These are phyloP conservation scores for Chlorospingus flavigularis DNA, from an alignment of 2,797 vertebrate genomes.

Conservation along the genomic window DNA sequence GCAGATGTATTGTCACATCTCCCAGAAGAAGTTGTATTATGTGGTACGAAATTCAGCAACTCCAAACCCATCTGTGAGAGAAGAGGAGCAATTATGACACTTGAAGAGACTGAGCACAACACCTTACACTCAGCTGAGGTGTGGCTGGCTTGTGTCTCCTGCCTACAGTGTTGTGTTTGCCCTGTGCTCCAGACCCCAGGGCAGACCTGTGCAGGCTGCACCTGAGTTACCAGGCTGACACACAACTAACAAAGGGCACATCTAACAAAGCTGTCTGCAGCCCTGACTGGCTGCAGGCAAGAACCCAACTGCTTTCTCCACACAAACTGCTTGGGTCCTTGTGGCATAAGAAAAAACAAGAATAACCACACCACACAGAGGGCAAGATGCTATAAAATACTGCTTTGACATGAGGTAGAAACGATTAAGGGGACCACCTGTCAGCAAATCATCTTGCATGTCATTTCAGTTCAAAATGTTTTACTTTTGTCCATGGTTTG, in stretches of 20 bases:
- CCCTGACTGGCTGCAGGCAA: background rate
- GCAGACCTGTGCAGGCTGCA: background rate
- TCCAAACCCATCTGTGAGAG: conserved; percentile 55
- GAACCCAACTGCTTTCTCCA: background rate
- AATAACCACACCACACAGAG: background rate
- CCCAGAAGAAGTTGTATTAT: conserved; percentile 69
- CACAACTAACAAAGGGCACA: background rate
- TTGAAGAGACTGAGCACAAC: background rate
- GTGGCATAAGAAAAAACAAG: background rate
- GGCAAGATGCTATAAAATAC: background rate
- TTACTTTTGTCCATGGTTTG: background rate
- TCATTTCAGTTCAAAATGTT: background rate
- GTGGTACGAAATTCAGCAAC: conserved; percentile 82
- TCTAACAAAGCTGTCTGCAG: background rate
- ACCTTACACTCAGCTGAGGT: accelerated
- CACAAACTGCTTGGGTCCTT: background rate
- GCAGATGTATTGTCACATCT: conserved; percentile 72
- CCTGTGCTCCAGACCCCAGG: no score
- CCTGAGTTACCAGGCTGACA: background rate
- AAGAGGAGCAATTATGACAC: background rate
- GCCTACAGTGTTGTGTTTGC: background rate
- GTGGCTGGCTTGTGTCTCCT: background rate
- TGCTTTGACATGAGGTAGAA: background rate
- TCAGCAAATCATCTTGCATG: background rate
- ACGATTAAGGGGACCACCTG: background rate